Conservation (phyloP, 2,113 vertebrate genomes). For the Corvus moneduloides region DNA sequence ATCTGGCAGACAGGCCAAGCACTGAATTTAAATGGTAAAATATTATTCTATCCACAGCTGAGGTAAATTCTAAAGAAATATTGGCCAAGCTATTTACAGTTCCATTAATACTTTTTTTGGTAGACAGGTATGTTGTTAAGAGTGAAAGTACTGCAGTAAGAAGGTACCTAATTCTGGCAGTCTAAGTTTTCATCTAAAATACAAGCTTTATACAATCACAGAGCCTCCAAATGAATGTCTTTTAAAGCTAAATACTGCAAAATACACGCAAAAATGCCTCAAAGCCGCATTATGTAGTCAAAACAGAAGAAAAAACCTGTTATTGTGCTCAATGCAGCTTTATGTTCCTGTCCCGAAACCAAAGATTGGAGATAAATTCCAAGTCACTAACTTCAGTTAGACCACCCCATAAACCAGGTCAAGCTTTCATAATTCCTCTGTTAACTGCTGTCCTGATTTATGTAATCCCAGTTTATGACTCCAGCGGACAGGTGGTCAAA, state of each 20-base stretch:
- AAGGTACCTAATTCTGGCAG: not conserved
- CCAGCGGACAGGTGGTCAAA: conserved; percentile 1
- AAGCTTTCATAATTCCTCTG: conserved; percentile 20
- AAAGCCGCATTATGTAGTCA: not conserved
- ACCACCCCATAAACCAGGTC: conserved; percentile 1
- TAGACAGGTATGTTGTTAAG: not conserved
- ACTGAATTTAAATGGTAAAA: not conserved
- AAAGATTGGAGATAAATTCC: not conserved
- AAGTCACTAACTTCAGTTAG: conserved; percentile 7
- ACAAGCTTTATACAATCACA: not conserved
- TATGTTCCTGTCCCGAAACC: not conserved
- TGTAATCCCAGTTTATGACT: not conserved
- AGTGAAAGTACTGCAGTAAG: not conserved
- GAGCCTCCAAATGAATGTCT: not conserved
- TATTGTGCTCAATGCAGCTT: not conserved
- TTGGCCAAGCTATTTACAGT: not conserved
- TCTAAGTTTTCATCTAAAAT: not conserved
- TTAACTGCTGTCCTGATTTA: not conserved
- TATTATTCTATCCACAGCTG: not conserved
- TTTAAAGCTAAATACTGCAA: not conserved
- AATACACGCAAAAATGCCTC: not conserved
- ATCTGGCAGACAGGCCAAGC: not conserved
- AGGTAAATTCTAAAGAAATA: not conserved
- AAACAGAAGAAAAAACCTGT: not conserved
- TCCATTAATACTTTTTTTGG: not conserved